Percentiles rank a stretch among this genome's conserved stretches.
Conservation (phyloP, 2,113 vertebrate genomes). For the Sigmodon hispidus region DNA sequence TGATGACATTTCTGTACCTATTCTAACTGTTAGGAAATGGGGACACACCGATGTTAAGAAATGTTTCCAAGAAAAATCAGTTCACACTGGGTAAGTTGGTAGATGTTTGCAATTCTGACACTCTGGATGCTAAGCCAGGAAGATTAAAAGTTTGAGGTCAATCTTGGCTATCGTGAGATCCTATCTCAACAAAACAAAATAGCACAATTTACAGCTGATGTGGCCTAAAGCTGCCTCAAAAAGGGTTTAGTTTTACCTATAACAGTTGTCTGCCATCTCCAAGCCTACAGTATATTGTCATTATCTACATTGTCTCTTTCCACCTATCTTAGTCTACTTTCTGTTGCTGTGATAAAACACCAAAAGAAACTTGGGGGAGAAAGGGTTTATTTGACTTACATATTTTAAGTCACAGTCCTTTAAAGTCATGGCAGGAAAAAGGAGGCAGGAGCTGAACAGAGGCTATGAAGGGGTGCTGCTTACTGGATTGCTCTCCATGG, state of each 20-base stretch:
- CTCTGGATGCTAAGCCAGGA: neutral
- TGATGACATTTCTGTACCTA: neutral
- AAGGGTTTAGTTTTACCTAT: neutral
- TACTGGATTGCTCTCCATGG: neutral
- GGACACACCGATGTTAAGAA: neutral
- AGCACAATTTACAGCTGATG: neutral
- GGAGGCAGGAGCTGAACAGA: neutral
- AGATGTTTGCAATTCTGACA: neutral
- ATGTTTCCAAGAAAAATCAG: neutral
- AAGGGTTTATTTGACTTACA: neutral
- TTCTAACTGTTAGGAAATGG: constrained; percentile 14
- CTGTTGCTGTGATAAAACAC: neutral
- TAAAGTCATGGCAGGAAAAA: neutral
- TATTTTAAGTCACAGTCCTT: neutral
- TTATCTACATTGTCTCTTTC: neutral
- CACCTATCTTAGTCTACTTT: neutral
- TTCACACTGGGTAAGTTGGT: neutral
- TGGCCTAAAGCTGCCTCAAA: neutral
- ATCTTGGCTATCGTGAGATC: neutral
- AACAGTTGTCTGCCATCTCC: neutral
- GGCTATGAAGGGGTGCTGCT: neutral
- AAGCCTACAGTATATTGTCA: neutral
- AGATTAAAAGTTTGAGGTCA: neutral
- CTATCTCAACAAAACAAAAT: neutral
- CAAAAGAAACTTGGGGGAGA: neutral